phyloP scores from a whole-genome alignment of 2,888 invertebrate genomes.

The Caenorhabditis auriculariae region DNA sequence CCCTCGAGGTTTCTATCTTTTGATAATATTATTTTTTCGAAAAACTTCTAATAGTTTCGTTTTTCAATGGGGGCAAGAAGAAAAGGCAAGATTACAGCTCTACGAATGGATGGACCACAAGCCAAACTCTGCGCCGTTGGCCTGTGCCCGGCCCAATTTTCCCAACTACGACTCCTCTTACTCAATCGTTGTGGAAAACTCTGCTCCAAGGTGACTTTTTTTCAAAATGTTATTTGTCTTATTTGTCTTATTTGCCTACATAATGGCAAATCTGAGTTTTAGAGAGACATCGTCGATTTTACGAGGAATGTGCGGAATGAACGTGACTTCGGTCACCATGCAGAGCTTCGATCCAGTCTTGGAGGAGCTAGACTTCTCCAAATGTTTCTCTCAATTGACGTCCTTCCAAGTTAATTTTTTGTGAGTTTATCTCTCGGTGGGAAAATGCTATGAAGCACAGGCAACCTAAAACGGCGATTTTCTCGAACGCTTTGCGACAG shows the following conservation, averaged over 20 bases:
- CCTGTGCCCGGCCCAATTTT: constrained; percentile 11
- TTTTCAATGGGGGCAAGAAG: too few relatives aligned
- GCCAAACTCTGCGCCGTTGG: constrained; percentile 6
- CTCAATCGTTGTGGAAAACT: constrained; percentile 18
- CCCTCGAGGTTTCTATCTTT: too few relatives aligned
- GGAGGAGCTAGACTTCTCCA: constrained; percentile 12
- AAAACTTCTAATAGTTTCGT: too few relatives aligned
- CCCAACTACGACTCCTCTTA: constrained; percentile 13
- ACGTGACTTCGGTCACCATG: constrained; percentile 25
- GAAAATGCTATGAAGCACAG: constrained; percentile 1
- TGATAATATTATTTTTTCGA: too few relatives aligned
- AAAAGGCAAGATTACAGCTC: background rate
- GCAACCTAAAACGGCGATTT: constrained; percentile 11
- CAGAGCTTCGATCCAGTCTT: constrained; percentile 10
- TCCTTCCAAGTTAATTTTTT: constrained; percentile 18
- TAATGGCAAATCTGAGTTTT: background rate
- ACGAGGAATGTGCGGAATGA: constrained; percentile 16
- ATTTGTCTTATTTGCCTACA: background rate
- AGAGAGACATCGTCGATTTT: constrained; percentile 13
- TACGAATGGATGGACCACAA: constrained; percentile 15
- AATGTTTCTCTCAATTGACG: constrained; percentile 16
- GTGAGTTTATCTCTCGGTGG: background rate
- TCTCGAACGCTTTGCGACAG: constrained; percentile 7
- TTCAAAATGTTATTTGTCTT: constrained; percentile 2
- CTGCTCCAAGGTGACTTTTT: constrained; percentile 6